These are phyloP conservation scores for Zaprionus capensis DNA, from an alignment of 1,140 invertebrate genomes.

Conservation along the genomic window DNA sequence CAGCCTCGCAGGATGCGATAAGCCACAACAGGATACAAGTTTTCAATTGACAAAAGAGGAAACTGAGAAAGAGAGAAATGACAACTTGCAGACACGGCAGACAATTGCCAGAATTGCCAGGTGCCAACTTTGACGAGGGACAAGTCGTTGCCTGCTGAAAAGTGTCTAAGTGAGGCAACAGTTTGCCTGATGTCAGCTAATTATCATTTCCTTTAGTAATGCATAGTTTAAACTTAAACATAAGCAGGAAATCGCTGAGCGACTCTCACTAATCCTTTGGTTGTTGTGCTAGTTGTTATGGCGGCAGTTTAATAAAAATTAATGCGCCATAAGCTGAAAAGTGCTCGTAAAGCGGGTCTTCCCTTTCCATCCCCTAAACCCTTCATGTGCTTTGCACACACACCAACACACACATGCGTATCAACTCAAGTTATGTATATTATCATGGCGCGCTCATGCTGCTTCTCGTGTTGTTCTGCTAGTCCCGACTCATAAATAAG, in stretches of 20 bases:
- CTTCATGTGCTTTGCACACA: constrained; percentile 1
- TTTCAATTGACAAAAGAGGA: constrained; percentile 45
- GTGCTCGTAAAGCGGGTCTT: constrained; percentile 34
- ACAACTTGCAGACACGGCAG: constrained; percentile 23
- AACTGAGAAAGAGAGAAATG: constrained; percentile 1
- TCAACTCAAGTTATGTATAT: constrained; percentile 8
- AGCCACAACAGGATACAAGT: constrained; percentile 41
- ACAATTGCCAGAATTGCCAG: constrained; percentile 11
- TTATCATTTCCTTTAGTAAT: not conserved
- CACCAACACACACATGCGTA: not conserved
- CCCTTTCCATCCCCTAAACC: constrained; percentile 20
- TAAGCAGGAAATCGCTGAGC: not conserved
- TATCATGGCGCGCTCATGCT: constrained; percentile 23
- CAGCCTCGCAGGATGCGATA: constrained; percentile 34
- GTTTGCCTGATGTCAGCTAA: constrained; percentile 8
- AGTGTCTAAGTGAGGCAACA: constrained; percentile 3
- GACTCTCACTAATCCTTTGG: constrained; percentile 30
- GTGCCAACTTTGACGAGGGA: constrained; percentile 7
- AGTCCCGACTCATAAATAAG: constrained; percentile 59
- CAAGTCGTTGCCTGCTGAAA: not conserved
- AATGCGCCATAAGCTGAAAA: constrained; percentile 69
- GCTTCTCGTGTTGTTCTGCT: constrained; percentile 10
- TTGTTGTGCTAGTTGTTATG: constrained; percentile 43
- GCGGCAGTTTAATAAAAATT: constrained; percentile 71
- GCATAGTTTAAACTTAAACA: not conserved